phyloP scores from a whole-genome alignment of 1,140 invertebrate species.

The Aphelinus certus region DNA sequence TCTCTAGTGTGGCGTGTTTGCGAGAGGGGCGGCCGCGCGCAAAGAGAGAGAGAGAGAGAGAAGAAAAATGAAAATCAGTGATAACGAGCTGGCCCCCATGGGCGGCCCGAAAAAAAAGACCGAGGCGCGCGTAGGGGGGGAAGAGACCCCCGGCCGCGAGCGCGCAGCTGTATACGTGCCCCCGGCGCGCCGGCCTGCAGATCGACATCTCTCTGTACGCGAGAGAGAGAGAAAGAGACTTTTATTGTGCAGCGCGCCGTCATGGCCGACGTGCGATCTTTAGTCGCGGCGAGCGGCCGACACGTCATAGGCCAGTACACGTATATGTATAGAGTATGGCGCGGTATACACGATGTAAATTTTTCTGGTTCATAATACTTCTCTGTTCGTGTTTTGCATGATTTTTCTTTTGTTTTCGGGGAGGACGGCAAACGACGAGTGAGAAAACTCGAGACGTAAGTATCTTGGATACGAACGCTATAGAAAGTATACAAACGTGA shows the following conservation, averaged over 20 bases:
- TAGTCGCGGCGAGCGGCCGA: too few species aligned
- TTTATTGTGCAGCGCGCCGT: slow-evolving; percentile 32
- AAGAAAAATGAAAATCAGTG: slow-evolving; percentile 50
- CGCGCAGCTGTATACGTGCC: slow-evolving; percentile 46
- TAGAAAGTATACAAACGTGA: too few species aligned
- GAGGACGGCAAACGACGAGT: too few species aligned
- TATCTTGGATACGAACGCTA: too few species aligned
- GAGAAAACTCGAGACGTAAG: too few species aligned
- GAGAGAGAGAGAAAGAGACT: slow-evolving; percentile 1
- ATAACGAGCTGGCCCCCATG: slow-evolving; percentile 58
- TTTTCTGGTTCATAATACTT: too few species aligned
- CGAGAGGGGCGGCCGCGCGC: slow-evolving; percentile 45
- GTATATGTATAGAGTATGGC: too few species aligned
- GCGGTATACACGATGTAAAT: too few species aligned
- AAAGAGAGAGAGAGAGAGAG: slow-evolving; percentile 34
- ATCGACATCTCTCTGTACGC: too few species aligned
- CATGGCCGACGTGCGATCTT: background rate
- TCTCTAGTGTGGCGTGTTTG: background rate
- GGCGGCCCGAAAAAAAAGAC: slow-evolving; percentile 41
- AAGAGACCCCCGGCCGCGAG: slow-evolving; percentile 50
- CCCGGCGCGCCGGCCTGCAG: slow-evolving; percentile 3
- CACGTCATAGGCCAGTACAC: too few species aligned
- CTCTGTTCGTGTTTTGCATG: too few species aligned
- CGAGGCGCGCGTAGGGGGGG: slow-evolving; percentile 20
- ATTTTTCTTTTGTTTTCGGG: too few species aligned